Conservation (phyloP, 2,797 vertebrate genomes). For the Amniataba percoides region DNA sequence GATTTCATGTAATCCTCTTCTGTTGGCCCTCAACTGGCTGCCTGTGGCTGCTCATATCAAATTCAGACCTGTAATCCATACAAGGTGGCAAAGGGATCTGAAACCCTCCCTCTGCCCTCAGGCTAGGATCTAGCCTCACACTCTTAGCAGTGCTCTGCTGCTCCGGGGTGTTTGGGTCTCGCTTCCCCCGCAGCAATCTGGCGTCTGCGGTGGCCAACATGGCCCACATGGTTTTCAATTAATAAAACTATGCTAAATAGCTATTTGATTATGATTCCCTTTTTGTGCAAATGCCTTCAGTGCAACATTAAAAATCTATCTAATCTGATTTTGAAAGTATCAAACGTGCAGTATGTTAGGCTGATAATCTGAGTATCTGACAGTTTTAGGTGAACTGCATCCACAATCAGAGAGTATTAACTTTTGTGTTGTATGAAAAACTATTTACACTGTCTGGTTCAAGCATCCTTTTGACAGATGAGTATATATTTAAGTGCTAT, state of each 20-base stretch:
- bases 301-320: not conserved
- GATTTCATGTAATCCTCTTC: constrained; percentile 43
- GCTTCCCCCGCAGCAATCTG: constrained; percentile 47
- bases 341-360: not conserved
- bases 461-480: constrained; percentile 3
- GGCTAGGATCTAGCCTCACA: constrained; percentile 59
- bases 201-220: constrained; percentile 15
- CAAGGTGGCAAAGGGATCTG: constrained; percentile 64
- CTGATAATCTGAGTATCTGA: not conserved
- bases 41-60: constrained; percentile 61
- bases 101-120: constrained; percentile 48
- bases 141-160: constrained; percentile 38
- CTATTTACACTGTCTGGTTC: not conserved
- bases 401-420: not conserved
- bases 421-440: not conserved
- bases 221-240: constrained; percentile 24
- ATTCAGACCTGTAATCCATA: constrained; percentile 73
- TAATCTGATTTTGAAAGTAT: not conserved
- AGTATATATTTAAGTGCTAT: not conserved
- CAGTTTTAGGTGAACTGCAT: no score
- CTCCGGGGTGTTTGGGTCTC: constrained; percentile 47
- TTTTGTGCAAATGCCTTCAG: not conserved
- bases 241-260: constrained; percentile 18
- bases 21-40: constrained; percentile 26
- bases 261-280: not conserved